Base-by-base conservation (phyloP, 2,888 invertebrate genomes). In the Epistrophe eligans region DNA sequence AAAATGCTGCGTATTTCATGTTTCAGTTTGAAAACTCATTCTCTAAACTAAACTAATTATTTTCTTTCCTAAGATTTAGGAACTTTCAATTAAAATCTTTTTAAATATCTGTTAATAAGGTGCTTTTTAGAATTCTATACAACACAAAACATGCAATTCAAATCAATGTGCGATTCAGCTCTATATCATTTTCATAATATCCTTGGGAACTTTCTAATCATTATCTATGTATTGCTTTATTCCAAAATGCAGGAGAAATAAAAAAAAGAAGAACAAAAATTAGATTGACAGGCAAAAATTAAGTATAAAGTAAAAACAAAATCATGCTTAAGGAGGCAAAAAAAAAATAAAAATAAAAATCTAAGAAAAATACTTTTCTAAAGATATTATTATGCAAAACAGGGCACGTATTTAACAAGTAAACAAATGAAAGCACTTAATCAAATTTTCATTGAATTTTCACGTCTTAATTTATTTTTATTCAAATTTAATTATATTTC, bases 351-450 rank as follows among this genome's bases (percentile, higher is more conserved):
- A 57, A 79, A 48, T 10, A 9, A 35, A 19, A 40, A 35, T 50
- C 70, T 72, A 73, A 13, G 15, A 57, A 38, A 57, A 70, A 67
- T 50, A 48, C 35, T 66, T 13, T 74, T 79, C 57, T 76, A 79
- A 48, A 74, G 67, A 87, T 76, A 50, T 50, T 64, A 10, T 82
- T 67, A 79, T 79, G 87, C 79, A 79, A 89, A 89, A 89, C 89
- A 89, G 89, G 88, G 88, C 89, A 88, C 89, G 89, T 88, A 62
- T 77, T 84, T 72, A 89, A 89, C 89, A 89, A 89, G 89, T 89
- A 89, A 89, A 89, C 89, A 89, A 89, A 89, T 89, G 89, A 89
- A 89, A 89, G 88, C 89, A 79, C 57, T 82, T 72, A 79, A 71
- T 64, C 55, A 66, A 55, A 40, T 40, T 40, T 40, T 28, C 43